Percentiles rank a stretch among this genome's conserved stretches.
phyloP scores from a whole-genome alignment of 2,888 invertebrate genomes.

The Heteromurus nitidus region DNA sequence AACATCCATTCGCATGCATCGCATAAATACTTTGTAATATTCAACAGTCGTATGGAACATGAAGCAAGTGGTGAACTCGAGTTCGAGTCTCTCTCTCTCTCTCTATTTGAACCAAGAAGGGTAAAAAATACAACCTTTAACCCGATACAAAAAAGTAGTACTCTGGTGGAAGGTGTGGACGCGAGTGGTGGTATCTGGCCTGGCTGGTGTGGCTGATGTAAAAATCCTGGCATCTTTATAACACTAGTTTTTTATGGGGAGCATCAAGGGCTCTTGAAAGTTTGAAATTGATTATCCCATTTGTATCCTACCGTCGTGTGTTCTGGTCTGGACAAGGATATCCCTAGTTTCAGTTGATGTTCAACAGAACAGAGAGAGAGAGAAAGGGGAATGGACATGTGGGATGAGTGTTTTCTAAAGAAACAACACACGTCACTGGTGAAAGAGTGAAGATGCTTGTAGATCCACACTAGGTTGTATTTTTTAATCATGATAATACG shows the following conservation, averaged over 20 bases:
- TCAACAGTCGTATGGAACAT: slow-evolving; percentile 6
- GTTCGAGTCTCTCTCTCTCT: neutral
- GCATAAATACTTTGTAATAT: slow-evolving; percentile 54
- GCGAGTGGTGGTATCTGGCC: too few species aligned
- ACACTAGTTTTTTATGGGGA: slow-evolving; percentile 45
- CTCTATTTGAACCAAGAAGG: slow-evolving; percentile 17
- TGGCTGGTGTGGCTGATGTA: too few species aligned
- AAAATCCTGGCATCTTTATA: too few species aligned
- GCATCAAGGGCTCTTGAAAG: slow-evolving; percentile 54
- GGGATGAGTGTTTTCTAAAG: slow-evolving; percentile 1
- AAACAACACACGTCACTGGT: neutral
- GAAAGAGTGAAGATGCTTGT: neutral
- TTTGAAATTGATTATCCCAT: slow-evolving; percentile 56
- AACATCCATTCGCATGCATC: slow-evolving; percentile 61
- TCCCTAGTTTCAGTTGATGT: slow-evolving; percentile 20
- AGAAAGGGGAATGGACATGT: neutral
- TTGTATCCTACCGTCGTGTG: slow-evolving; percentile 45
- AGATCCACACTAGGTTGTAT: too few species aligned
- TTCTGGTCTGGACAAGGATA: neutral
- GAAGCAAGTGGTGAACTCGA: too few species aligned
- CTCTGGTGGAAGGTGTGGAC: too few species aligned
- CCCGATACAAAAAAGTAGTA: too few species aligned
- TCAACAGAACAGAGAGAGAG: slow-evolving; percentile 16
- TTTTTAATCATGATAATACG: slow-evolving; percentile 43
- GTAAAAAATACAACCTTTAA: too few species aligned